A percentile compares a stretch with the other conserved stretches of the same genome.
These are phyloP conservation scores for Macrobrachium rosenbergii DNA, from an alignment of 1,140 invertebrate species.

Conservation along the genomic window DNA sequence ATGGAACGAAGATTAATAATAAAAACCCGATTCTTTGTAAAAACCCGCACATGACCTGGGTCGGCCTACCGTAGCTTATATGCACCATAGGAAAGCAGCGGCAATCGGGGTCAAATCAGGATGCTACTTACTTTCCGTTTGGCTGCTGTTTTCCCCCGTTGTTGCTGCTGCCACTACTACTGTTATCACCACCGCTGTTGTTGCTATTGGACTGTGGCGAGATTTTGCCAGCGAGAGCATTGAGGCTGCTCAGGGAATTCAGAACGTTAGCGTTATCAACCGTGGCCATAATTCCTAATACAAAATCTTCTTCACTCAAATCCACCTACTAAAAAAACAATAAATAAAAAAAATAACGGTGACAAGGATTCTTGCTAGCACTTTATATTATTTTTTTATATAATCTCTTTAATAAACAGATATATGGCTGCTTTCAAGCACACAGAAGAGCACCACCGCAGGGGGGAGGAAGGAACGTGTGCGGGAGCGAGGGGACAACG, in stretches of 20 bases:
- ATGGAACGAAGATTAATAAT: too few relatives aligned
- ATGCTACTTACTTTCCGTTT: conserved; percentile 58
- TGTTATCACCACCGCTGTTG: conserved; percentile 52
- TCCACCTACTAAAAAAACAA: conserved; percentile 46
- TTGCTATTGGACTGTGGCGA: conserved; percentile 55
- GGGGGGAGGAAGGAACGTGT: conserved; percentile 36
- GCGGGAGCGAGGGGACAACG: conserved; percentile 52
- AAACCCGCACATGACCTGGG: background rate
- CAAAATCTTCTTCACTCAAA: conserved; percentile 45
- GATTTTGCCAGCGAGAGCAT: conserved; percentile 55
- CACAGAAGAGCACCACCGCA: conserved; percentile 32
- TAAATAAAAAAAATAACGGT: conserved; percentile 42
- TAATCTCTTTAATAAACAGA: conserved; percentile 35
- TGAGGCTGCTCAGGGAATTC: conserved; percentile 46
- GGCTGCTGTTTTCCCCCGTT: conserved; percentile 51
- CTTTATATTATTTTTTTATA: conserved; percentile 3
- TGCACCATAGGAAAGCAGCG: background rate
- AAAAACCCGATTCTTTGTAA: too few relatives aligned
- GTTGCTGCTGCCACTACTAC: conserved; percentile 49
- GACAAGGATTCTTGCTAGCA: background rate
- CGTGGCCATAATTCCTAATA: conserved; percentile 53
- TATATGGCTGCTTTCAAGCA: conserved; percentile 36
- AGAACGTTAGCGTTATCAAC: conserved; percentile 53
- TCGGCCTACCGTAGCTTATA: background rate
- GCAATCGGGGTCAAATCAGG: background rate